Base-by-base conservation (phyloP, 2,888 invertebrate species). In the Morpho deidamia region DNA sequence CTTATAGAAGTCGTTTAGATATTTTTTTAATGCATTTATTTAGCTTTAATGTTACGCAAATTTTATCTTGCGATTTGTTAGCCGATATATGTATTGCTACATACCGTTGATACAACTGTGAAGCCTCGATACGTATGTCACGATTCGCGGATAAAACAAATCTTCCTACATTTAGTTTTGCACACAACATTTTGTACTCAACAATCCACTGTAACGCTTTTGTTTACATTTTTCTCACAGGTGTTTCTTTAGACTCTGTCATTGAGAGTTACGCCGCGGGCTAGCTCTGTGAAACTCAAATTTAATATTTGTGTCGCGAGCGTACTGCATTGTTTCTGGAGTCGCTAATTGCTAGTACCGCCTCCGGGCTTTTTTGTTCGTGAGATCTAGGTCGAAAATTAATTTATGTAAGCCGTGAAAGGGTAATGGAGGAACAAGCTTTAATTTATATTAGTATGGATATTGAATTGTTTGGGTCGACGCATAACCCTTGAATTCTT, bases 191-290 rank as follows among this genome's bases (percentile, higher is more conserved):
- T 57, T 58, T 57, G 48, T 50, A 56, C 60, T 59, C 62, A 63
- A 63, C 62, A 61, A 64, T 69, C 63, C 66, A 54, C 57, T 61
- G 62, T 62, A 58, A 59, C 55, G 59, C 80, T 78, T 82, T 84
- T 83, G 84, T 86, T 80, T 77, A 71, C 65, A 72, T 79, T 74
- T n/a, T 87, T 88, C 88, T 80, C 88, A 88, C 88, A 87, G 79
- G 76, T 83, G 83, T 85, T 77, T 74, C 69, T 76, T 66, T 60
- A 59, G 55, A 57, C 64, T 69, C 71, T 78, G 86, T 83, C 86
- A 86, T 81, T 83, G 84, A 81, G 72, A 79, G 76, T 81, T 76
- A 80, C 76, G 78, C 76, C 78, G 84, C 83, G 83, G 86, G 81
- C 82, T 48, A 79, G 78, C 78, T 74, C 76, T 86, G 86, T 79